Evolutionary conservation across 2,797 vertebrate genomes (phyloP).

Genomic region (Pseudopleuronectes americanus): DNA sequence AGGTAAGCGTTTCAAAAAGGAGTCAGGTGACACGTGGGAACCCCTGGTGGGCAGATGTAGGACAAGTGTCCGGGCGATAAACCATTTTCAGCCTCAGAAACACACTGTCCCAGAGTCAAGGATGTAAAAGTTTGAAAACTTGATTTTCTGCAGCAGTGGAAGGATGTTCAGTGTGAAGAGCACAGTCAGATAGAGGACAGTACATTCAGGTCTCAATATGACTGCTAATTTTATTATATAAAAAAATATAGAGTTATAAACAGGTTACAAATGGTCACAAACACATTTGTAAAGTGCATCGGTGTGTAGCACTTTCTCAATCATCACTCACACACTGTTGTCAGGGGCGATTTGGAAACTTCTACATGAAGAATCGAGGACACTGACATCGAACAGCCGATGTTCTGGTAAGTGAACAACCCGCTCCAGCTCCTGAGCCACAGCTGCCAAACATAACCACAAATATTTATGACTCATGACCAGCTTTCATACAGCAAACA

Average conservation of each 20-base stretch:
- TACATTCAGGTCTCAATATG: not conserved
- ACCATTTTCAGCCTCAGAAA: constrained; percentile 2
- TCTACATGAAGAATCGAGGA: too few species aligned
- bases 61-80: constrained; percentile 31
- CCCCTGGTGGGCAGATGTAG: constrained; percentile 34
- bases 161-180: not conserved
- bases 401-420: too few species aligned
- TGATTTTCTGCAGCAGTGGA: not conserved
- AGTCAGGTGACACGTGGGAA: constrained; percentile 45
- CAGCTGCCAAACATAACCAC: too few species aligned
- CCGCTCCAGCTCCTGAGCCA: too few species aligned
- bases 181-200: not conserved
- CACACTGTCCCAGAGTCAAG: not conserved
- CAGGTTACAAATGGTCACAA: not conserved
- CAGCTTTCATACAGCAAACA: not conserved
- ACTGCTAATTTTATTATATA: not conserved
- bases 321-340: too few species aligned
- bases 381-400: too few species aligned
- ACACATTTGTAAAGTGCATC: too few species aligned
- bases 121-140: constrained; percentile 8
- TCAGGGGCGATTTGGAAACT: too few species aligned
- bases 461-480: not conserved
- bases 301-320: too few species aligned
- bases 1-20: constrained; percentile 27
- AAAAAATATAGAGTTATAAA: not conserved